Percentiles rank a stretch among this genome's conserved stretches.
phyloP scores from a whole-genome alignment of 2,888 invertebrate genomes.

The Bombylius discolor region DNA sequence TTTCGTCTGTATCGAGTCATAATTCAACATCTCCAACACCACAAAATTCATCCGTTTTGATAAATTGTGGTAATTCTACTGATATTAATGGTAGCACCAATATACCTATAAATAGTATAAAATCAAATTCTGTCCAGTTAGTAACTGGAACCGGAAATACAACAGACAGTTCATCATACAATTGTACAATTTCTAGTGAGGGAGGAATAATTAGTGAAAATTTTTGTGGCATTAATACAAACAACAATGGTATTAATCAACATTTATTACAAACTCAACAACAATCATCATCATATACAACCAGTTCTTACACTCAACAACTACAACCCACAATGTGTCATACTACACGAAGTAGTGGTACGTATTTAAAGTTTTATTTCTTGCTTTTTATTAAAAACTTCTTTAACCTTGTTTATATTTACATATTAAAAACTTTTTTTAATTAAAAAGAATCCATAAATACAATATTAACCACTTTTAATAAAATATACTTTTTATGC shows the following conservation, averaged over 20 bases:
- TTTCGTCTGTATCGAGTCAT: not conserved
- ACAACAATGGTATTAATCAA: not conserved
- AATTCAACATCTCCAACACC: not conserved
- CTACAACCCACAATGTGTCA: constrained; percentile 4
- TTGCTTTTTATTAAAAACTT: too few relatives aligned
- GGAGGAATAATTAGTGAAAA: too few relatives aligned
- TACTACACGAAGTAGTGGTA: constrained; percentile 6
- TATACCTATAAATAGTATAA: not conserved
- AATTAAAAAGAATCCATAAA: too few relatives aligned
- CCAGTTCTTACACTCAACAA: constrained; percentile 1
- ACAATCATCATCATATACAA: not conserved
- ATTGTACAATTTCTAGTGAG: not conserved
- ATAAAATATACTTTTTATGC: too few relatives aligned
- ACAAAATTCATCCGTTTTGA: not conserved
- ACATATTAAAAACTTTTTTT: too few relatives aligned
- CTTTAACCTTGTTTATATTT: too few relatives aligned
- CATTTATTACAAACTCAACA: not conserved
- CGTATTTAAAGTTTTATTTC: not conserved
- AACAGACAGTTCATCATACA: not conserved
- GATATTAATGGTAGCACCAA: not conserved
- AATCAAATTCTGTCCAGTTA: not conserved
- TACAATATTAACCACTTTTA: too few relatives aligned
- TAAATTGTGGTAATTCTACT: not conserved
- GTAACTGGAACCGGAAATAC: too few relatives aligned
- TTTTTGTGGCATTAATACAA: too few relatives aligned